A percentile compares a stretch with the other conserved stretches of the same genome.
Conservation (phyloP, 2,888 invertebrate genomes). For the Philopedon plagiatum region DNA sequence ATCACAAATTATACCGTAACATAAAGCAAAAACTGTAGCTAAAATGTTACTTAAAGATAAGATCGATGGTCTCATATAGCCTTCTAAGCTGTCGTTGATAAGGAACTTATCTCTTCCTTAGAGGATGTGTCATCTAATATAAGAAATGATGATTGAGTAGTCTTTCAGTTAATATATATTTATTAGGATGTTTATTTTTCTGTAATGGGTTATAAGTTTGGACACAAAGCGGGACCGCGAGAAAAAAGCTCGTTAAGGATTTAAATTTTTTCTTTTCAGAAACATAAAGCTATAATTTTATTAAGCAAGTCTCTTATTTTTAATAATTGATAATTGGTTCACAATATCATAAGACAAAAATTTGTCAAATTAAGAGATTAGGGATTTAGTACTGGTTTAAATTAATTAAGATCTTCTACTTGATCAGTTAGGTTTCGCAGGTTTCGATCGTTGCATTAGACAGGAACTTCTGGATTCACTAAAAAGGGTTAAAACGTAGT, state of each 20-base stretch:
- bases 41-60: neutral
- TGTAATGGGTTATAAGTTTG: neutral
- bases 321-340: no score
- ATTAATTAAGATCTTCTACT: no score
- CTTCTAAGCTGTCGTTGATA: neutral
- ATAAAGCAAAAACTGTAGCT: neutral
- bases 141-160: conserved; percentile 16
- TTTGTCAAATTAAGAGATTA: no score
- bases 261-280: neutral
- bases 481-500: no score
- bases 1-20: no score
- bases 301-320: no score
- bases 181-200: neutral
- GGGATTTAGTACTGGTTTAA: no score
- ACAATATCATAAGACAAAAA: no score
- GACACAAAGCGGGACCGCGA: neutral
- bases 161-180: neutral
- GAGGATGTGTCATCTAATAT: conserved; percentile 13
- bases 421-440: no score
- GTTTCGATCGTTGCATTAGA: no score
- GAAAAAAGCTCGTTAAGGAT: neutral
- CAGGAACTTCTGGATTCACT: no score
- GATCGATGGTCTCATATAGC: neutral
- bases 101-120: conserved; percentile 12
- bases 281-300: no score